Percentiles rank a stretch among this genome's conserved stretches.
Evolutionary conservation across 1,140 invertebrate genomes (phyloP).

Genomic region (Chironomus tepperi): DNA sequence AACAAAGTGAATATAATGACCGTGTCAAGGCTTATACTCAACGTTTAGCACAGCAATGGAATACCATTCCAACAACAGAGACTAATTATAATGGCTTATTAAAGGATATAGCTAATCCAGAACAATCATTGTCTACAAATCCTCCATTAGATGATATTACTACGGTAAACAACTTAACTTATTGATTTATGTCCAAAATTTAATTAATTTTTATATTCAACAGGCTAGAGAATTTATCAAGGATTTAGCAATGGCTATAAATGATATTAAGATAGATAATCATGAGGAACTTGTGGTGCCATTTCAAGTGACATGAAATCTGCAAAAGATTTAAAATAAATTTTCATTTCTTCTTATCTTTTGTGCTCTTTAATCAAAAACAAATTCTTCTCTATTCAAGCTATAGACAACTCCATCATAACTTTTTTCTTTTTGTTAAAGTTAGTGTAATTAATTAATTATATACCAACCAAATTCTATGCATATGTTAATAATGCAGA

Average conservation of each 20-base stretch:
- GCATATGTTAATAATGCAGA: too few relatives aligned
- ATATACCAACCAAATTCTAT: too few relatives aligned
- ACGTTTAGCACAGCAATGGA: constrained; percentile 46
- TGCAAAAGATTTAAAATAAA: neutral
- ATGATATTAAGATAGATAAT: constrained; percentile 64
- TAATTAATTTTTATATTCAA: constrained; percentile 12
- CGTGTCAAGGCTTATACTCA: constrained; percentile 60
- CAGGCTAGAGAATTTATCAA: constrained; percentile 22
- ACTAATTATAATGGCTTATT: constrained; percentile 29
- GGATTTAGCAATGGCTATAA: constrained; percentile 40
- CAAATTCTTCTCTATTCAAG: too few relatives aligned
- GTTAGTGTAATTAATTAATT: too few relatives aligned
- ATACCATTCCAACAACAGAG: constrained; percentile 34
- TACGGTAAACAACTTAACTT: constrained; percentile 34
- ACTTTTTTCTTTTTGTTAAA: too few relatives aligned
- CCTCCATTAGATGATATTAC: constrained; percentile 36
- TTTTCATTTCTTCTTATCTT: too few relatives aligned
- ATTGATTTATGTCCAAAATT: neutral
- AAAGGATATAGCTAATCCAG: constrained; percentile 36
- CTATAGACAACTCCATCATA: too few relatives aligned
- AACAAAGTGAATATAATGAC: constrained; percentile 72
- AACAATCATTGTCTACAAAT: constrained; percentile 34
- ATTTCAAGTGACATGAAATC: constrained; percentile 40
- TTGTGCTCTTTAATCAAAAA: too few relatives aligned
- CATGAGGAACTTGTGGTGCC: constrained; percentile 71